Evolutionary conservation across 30 jellyfish, hydroid and myxozoan species (phyloP).

Genomic region (Hydra vulgaris): DNA sequence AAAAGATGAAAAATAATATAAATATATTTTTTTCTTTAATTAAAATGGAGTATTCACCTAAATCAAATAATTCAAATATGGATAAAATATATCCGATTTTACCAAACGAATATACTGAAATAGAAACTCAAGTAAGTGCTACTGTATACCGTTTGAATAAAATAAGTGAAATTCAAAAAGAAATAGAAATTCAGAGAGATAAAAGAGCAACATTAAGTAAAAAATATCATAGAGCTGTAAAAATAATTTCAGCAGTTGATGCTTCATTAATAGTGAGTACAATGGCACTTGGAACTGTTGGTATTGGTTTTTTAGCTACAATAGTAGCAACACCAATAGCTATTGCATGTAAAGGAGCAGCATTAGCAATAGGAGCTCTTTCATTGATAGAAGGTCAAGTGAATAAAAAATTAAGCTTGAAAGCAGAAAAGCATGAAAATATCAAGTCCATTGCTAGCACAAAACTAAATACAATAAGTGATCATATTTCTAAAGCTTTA

Average conservation of each 20-base stretch:
- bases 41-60: no score
- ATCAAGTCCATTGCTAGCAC: background rate
- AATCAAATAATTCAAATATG: no score
- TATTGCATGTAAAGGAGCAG: background rate
- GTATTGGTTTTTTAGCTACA: background rate
- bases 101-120: background rate
- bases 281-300: background rate
- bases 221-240: background rate
- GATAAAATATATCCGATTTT: background rate
- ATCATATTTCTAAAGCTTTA: background rate
- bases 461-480: slow-evolving; percentile 12
- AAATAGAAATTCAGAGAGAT: background rate
- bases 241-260: background rate
- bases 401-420: background rate
- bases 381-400: background rate
- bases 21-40: no score
- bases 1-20: no score
- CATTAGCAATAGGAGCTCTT: background rate
- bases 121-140: background rate
- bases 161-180: background rate
- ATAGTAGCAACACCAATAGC: background rate
- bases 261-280: background rate
- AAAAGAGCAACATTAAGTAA: background rate
- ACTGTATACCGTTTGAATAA: background rate
- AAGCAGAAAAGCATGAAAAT: slow-evolving; percentile 2